These are phyloP conservation scores for Nephrotoma flavescens DNA, from an alignment of 2,888 invertebrate species.

Conservation along the genomic window DNA sequence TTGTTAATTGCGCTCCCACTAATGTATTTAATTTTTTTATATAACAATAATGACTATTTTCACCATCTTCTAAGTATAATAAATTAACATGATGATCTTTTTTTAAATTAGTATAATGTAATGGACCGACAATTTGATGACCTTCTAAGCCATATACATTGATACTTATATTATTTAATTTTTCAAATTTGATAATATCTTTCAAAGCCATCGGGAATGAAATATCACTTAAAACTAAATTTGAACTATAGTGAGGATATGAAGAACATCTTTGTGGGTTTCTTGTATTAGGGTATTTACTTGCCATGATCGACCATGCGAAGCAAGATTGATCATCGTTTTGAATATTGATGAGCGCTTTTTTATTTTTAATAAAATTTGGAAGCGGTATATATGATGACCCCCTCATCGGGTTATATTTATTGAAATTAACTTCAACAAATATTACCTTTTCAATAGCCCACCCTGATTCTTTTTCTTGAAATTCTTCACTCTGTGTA, in stretches of 20 bases:
- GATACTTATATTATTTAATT: neutral
- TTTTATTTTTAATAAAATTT: neutral
- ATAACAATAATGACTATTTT: neutral
- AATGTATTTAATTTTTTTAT: neutral
- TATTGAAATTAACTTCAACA: neutral
- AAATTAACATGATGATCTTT: neutral
- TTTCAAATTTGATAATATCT: neutral
- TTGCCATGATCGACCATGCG: neutral
- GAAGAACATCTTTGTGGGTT: neutral
- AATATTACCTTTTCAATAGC: neutral
- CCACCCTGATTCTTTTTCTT: neutral
- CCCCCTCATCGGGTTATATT: neutral
- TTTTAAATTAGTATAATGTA: neutral
- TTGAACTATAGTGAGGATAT: neutral
- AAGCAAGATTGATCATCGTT: neutral
- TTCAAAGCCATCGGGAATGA: neutral
- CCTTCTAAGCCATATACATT: neutral
- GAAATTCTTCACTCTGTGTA: neutral
- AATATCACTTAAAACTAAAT: neutral
- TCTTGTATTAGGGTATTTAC: neutral
- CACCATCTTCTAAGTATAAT: neutral
- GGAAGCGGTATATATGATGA: neutral
- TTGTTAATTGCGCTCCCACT: neutral
- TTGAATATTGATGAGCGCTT: neutral
- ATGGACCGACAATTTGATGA: neutral